These are phyloP conservation scores for Herminia tarsipennalis DNA, from an alignment of 2,888 invertebrate species.

Conservation along the genomic window DNA sequence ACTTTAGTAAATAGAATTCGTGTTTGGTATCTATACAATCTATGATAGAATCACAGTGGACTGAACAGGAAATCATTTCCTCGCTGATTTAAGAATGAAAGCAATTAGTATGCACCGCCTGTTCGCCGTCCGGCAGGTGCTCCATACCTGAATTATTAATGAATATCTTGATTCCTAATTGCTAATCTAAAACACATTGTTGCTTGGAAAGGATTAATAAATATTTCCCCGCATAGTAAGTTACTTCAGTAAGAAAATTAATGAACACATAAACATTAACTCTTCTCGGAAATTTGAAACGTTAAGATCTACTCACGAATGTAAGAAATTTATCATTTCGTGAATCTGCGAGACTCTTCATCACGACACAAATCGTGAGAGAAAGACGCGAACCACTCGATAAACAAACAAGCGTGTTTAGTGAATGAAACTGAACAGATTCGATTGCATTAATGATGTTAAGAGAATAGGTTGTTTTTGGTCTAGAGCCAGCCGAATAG, in stretches of 20 bases:
- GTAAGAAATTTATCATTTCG: constrained; percentile 69
- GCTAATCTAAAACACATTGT: background rate
- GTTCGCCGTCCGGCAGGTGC: constrained; percentile 8
- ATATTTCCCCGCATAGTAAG: background rate
- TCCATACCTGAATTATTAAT: constrained; percentile 2
- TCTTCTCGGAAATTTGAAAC: constrained; percentile 27
- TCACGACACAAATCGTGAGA: constrained; percentile 68
- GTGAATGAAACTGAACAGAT: constrained; percentile 30
- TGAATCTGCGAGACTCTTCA: constrained; percentile 71
- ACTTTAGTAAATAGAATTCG: no score
- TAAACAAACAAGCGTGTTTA: constrained; percentile 46
- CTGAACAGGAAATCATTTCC: background rate
- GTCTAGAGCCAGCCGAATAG: constrained; percentile 20
- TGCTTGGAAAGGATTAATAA: constrained; percentile 3
- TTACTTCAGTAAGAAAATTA: constrained; percentile 26
- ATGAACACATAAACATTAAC: constrained; percentile 33
- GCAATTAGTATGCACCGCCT: constrained; percentile 7
- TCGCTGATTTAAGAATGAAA: constrained; percentile 2
- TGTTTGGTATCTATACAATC: background rate
- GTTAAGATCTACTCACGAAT: constrained; percentile 58
- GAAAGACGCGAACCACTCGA: constrained; percentile 51
- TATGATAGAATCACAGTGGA: background rate
- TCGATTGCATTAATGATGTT: constrained; percentile 29
- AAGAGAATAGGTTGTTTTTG: constrained; percentile 31
- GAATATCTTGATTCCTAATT: background rate